Conservation (phyloP, 2,888 invertebrate genomes). For the Serrognathus titanus region DNA sequence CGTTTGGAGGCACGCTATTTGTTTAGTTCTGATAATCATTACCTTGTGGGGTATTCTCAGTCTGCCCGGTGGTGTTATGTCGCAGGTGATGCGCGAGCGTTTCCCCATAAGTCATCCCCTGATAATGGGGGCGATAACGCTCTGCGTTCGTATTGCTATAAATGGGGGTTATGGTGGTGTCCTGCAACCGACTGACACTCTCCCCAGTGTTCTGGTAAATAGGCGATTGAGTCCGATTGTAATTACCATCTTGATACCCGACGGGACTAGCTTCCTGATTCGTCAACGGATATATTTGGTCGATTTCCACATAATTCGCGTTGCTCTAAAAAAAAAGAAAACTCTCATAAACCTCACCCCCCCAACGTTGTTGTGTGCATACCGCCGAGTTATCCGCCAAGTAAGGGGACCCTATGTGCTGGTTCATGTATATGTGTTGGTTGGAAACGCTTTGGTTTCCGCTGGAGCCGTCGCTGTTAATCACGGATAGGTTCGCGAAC, state of each 20-base stretch:
- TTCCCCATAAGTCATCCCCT: slow-evolving; percentile 55
- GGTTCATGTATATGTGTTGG: slow-evolving; percentile 57
- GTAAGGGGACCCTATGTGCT: slow-evolving; percentile 53
- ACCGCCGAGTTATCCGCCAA: slow-evolving; percentile 52
- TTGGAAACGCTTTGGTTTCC: slow-evolving; percentile 48
- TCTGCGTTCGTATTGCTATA: slow-evolving; percentile 54
- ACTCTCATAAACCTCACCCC: not conserved
- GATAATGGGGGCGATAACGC: slow-evolving; percentile 44
- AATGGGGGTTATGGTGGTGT: slow-evolving; percentile 50
- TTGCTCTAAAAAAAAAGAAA: slow-evolving; percentile 29
- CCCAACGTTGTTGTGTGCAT: slow-evolving; percentile 21
- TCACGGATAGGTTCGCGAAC: slow-evolving; percentile 67
- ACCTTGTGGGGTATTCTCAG: slow-evolving; percentile 49
- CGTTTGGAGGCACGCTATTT: too few species aligned
- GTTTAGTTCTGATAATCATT: too few species aligned
- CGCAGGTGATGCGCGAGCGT: slow-evolving; percentile 54
- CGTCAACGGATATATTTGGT: slow-evolving; percentile 54
- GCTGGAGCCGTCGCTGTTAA: slow-evolving; percentile 43
- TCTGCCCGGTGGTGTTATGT: slow-evolving; percentile 53
- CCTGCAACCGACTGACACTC: slow-evolving; percentile 26
- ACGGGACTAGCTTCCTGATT: slow-evolving; percentile 40
- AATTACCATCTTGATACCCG: slow-evolving; percentile 42
- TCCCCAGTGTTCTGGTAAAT: slow-evolving; percentile 54
- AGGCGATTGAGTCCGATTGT: slow-evolving; percentile 51
- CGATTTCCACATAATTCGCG: slow-evolving; percentile 56